Percentiles rank a stretch among this genome's conserved stretches.
Conservation (phyloP, 2,888 invertebrate genomes). For the Rhaphigaster nebulosa region DNA sequence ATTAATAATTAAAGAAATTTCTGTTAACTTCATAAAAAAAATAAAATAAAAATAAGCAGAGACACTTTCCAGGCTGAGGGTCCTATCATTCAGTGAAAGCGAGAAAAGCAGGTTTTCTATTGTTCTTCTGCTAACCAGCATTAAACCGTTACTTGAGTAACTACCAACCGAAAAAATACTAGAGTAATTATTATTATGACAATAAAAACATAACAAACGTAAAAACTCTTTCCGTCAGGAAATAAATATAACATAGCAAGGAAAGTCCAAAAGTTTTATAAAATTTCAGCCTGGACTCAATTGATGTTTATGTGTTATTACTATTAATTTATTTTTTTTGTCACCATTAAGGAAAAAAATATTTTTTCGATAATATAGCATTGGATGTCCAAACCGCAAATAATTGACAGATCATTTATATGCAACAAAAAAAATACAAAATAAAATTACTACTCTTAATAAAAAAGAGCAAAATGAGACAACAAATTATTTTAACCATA, state of each 20-base stretch:
- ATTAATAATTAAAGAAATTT: not conserved
- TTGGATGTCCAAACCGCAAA: too few relatives aligned
- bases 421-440: too few relatives aligned
- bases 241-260: not conserved
- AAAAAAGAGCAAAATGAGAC: too few relatives aligned
- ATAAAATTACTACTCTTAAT: too few relatives aligned
- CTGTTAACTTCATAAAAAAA: not conserved
- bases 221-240: not conserved
- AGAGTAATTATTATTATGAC: not conserved
- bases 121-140: slow-evolving; percentile 22
- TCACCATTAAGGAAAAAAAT: too few relatives aligned
- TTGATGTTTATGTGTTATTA: too few relatives aligned
- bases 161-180: not conserved
- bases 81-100: slow-evolving; percentile 31
- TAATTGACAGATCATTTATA: too few relatives aligned
- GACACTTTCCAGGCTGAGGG: slow-evolving; percentile 4
- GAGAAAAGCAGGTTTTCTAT: slow-evolving; percentile 15
- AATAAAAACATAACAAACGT: not conserved
- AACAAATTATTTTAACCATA: too few relatives aligned
- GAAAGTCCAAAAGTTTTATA: too few relatives aligned
- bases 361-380: too few relatives aligned
- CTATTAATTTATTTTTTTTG: too few relatives aligned
- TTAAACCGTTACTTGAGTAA: slow-evolving; percentile 27
- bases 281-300: too few relatives aligned
- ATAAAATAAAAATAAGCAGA: not conserved